A percentile compares a stretch with the other conserved stretches of the same genome.
These are phyloP conservation scores for Drosophila sulfurigaster DNA, from an alignment of 1,140 invertebrate species.

Conservation along the genomic window DNA sequence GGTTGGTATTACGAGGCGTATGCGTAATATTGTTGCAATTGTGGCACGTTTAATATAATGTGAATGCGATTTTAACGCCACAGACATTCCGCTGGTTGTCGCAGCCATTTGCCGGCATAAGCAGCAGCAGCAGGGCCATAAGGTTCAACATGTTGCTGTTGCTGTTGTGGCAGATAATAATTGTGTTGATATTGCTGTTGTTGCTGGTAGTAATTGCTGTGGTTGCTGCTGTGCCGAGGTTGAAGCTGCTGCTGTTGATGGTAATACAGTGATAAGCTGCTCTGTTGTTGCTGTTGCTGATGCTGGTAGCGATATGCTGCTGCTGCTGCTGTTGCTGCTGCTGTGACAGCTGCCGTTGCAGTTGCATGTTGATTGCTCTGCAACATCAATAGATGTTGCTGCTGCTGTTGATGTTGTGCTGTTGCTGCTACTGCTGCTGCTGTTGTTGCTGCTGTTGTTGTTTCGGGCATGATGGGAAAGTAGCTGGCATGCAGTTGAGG, in stretches of 20 bases:
- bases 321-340: constrained; percentile 12
- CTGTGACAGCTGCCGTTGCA: background rate
- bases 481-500: too few relatives aligned
- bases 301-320: constrained; percentile 40
- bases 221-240: constrained; percentile 20
- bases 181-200: constrained; percentile 39
- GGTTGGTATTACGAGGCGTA: background rate
- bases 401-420: constrained; percentile 28
- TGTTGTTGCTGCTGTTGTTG: constrained; percentile 26
- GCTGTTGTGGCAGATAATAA: constrained; percentile 23
- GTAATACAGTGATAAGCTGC: constrained; percentile 31
- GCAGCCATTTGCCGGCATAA: constrained; percentile 43
- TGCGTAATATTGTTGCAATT: background rate
- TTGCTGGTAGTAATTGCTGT: constrained; percentile 50
- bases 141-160: constrained; percentile 45
- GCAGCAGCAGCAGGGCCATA: constrained; percentile 14
- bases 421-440: constrained; percentile 23
- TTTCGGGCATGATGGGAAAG: constrained; percentile 35
- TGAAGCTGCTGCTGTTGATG: constrained; percentile 25
- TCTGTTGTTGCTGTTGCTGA: constrained; percentile 38
- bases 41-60: background rate
- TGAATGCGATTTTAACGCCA: constrained; percentile 34
- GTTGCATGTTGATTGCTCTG: constrained; percentile 38
- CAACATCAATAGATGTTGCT: constrained; percentile 34
- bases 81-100: constrained; percentile 36